Conservation (phyloP, 2,797 vertebrate species). For the Smutsia temminckii region DNA sequence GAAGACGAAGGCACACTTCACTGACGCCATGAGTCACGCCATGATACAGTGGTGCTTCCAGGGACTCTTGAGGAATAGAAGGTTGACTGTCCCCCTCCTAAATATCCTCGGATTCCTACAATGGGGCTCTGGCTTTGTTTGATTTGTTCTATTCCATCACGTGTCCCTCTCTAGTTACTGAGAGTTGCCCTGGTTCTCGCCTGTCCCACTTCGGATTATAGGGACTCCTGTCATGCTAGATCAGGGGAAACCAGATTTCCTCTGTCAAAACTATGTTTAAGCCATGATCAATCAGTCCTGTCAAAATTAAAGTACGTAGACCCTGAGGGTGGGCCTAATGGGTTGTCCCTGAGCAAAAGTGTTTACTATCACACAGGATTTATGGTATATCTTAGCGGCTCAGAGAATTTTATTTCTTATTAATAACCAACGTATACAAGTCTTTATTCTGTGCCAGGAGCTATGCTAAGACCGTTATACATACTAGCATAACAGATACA, state of each 20-base stretch:
- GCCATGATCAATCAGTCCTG: background rate
- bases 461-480: background rate
- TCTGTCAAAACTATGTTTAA: background rate
- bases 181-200: background rate
- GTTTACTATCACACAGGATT: background rate
- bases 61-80: background rate
- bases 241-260: background rate
- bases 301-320: conserved; percentile 10
- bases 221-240: background rate
- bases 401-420: background rate
- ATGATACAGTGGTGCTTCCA: background rate
- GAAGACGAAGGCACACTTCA: background rate
- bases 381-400: background rate
- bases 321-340: background rate
- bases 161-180: background rate
- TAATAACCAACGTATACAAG: background rate
- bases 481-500: background rate
- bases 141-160: background rate
- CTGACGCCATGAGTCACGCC: background rate
- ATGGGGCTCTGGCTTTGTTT: background rate
- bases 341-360: background rate
- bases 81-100: background rate
- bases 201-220: background rate
- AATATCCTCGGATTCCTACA: background rate
- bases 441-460: background rate